These are phyloP conservation scores for Geopemphigus sp. DNA, from an alignment of 1,140 invertebrate species.

Conservation along the genomic window DNA sequence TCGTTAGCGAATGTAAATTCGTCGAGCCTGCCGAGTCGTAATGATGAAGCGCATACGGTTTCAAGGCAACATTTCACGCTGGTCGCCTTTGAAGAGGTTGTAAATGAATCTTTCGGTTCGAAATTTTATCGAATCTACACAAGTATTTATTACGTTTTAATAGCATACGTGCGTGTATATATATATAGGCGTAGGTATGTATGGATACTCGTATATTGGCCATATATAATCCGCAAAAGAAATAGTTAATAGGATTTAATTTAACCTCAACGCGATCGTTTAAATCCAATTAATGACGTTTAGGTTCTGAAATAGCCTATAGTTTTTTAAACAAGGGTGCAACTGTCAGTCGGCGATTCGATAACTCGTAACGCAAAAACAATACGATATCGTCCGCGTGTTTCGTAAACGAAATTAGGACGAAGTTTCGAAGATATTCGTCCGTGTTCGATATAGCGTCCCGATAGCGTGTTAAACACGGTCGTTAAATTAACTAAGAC, in stretches of 20 bases:
- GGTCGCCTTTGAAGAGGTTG: too few species aligned
- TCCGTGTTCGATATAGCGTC: too few species aligned
- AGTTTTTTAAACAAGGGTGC: constrained; percentile 1
- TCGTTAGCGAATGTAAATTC: neutral
- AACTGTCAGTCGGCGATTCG: neutral
- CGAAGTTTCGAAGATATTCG: too few species aligned
- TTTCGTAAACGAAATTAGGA: too few species aligned
- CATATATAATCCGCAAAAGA: neutral
- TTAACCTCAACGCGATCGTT: constrained; percentile 25
- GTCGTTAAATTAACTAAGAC: too few species aligned
- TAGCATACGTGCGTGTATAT: neutral
- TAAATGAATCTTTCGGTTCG: neutral
- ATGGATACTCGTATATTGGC: neutral
- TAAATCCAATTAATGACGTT: constrained; percentile 31
- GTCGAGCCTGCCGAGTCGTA: neutral
- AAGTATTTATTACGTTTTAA: neutral
- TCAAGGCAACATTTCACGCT: too few species aligned
- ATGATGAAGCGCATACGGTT: neutral
- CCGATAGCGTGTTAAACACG: too few species aligned
- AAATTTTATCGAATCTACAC: neutral
- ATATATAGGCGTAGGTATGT: neutral
- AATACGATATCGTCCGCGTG: neutral
- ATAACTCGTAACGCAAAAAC: neutral
- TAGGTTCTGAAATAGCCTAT: neutral
- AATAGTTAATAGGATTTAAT: constrained; percentile 35